Percentiles rank a stretch among this genome's conserved stretches.
Evolutionary conservation across 2,888 invertebrate species (phyloP).

Genomic region (Congeria kusceri): DNA sequence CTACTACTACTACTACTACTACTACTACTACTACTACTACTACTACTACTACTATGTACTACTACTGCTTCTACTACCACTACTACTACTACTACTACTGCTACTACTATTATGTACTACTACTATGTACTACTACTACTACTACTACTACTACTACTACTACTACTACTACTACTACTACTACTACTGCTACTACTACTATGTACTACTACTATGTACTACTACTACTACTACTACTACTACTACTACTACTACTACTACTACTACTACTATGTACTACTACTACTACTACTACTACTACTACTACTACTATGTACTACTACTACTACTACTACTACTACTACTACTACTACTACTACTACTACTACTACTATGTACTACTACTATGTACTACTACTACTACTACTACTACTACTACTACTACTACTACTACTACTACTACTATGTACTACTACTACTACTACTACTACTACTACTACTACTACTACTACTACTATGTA

Average conservation of each 20-base stretch:
- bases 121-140: constrained; percentile 37
- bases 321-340: neutral
- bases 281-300: constrained; percentile 17
- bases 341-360: constrained; percentile 9
- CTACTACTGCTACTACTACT: constrained; percentile 16
- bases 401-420: constrained; percentile 46
- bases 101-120: too few species aligned
- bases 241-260: constrained; percentile 12
- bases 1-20: too few species aligned
- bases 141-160: constrained; percentile 45
- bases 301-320: neutral
- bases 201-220: constrained; percentile 1
- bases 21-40: too few species aligned
- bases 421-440: constrained; percentile 34
- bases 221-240: constrained; percentile 8
- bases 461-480: constrained; percentile 31
- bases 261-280: constrained; percentile 6
- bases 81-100: too few species aligned
- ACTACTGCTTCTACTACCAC: too few species aligned
- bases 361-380: constrained; percentile 33
- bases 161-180: constrained; percentile 37
- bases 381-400: constrained; percentile 46
- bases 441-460: constrained; percentile 11
- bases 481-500: neutral
- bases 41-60: too few species aligned